Conservation (phyloP, 2,888 invertebrate genomes). For the Dasysyrphus tricinctus region DNA sequence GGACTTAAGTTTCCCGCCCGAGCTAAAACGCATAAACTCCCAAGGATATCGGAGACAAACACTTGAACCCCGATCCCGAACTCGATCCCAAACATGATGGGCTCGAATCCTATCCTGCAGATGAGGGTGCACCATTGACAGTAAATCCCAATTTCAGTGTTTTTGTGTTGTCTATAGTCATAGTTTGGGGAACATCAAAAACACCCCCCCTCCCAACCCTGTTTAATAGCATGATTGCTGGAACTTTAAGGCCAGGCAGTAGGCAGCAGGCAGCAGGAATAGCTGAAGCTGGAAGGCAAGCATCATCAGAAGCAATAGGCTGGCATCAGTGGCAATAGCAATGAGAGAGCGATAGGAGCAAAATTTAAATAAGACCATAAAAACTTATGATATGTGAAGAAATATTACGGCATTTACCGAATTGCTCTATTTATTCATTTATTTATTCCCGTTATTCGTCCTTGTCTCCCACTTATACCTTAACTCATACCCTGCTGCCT, state of each 20-base stretch:
- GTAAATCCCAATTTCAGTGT: slow-evolving; percentile 64
- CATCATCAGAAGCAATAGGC: slow-evolving; percentile 41
- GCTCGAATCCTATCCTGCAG: slow-evolving; percentile 27
- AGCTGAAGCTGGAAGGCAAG: neutral
- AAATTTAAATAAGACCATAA: slow-evolving; percentile 81
- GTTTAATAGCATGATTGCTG: slow-evolving; percentile 64
- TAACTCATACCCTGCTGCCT: neutral
- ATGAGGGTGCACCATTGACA: slow-evolving; percentile 63
- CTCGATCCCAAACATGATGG: neutral
- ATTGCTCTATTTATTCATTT: slow-evolving; percentile 78
- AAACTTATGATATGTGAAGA: slow-evolving; percentile 84
- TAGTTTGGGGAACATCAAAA: slow-evolving; percentile 11
- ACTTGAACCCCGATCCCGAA: slow-evolving; percentile 58
- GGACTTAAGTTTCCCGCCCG: slow-evolving; percentile 62
- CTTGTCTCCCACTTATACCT: slow-evolving; percentile 24
- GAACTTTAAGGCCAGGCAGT: slow-evolving; percentile 54
- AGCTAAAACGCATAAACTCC: slow-evolving; percentile 68
- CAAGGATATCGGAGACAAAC: slow-evolving; percentile 70
- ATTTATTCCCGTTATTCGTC: slow-evolving; percentile 69
- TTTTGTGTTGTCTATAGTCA: slow-evolving; percentile 19
- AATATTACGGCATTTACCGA: slow-evolving; percentile 81
- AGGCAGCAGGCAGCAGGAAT: slow-evolving; percentile 2
- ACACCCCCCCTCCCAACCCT: neutral
- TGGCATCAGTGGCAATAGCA: slow-evolving; percentile 62
- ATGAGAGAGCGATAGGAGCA: slow-evolving; percentile 69